phyloP scores from a whole-genome alignment of 2,113 vertebrate species.

The Panthera tigris region DNA sequence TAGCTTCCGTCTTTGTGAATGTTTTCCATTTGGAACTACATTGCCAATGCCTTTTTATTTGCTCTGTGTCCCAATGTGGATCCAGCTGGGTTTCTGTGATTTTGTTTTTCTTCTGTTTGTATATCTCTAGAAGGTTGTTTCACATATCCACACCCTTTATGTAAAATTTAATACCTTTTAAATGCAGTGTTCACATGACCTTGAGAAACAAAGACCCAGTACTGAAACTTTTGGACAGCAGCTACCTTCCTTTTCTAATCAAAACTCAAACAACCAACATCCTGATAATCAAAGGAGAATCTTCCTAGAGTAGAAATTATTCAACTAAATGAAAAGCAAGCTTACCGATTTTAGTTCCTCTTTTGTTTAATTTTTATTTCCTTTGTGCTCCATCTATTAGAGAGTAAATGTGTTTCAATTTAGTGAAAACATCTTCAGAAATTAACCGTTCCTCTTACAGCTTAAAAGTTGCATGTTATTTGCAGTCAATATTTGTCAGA shows the following conservation, averaged over 20 bases:
- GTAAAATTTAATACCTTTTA: conserved; percentile 33
- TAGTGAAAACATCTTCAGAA: conserved; percentile 55
- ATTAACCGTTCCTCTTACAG: not conserved
- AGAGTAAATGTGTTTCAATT: conserved; percentile 33
- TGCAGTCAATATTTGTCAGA: conserved; percentile 1
- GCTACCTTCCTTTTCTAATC: conserved; percentile 31
- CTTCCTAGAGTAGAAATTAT: conserved; percentile 15
- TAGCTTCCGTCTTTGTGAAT: conserved; percentile 16
- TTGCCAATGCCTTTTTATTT: conserved; percentile 31
- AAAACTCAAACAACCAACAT: not conserved
- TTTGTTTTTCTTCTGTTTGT: conserved; percentile 38
- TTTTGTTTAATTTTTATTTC: conserved; percentile 49
- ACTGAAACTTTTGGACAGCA: conserved; percentile 6
- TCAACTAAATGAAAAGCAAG: conserved; percentile 33
- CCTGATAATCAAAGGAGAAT: conserved; percentile 36
- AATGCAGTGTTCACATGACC: conserved; percentile 8
- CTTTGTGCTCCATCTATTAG: conserved; percentile 33
- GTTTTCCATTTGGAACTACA: conserved; percentile 34
- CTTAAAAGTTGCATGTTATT: conserved; percentile 18
- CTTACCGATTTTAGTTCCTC: not conserved
- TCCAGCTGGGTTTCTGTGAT: conserved; percentile 43
- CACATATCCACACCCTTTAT: not conserved
- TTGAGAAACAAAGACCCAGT: not conserved
- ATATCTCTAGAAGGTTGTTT: conserved; percentile 41
- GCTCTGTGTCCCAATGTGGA: conserved; percentile 31